Base-by-base conservation (phyloP, 2,797 vertebrate species). In the Sciaenops ocellatus region DNA sequence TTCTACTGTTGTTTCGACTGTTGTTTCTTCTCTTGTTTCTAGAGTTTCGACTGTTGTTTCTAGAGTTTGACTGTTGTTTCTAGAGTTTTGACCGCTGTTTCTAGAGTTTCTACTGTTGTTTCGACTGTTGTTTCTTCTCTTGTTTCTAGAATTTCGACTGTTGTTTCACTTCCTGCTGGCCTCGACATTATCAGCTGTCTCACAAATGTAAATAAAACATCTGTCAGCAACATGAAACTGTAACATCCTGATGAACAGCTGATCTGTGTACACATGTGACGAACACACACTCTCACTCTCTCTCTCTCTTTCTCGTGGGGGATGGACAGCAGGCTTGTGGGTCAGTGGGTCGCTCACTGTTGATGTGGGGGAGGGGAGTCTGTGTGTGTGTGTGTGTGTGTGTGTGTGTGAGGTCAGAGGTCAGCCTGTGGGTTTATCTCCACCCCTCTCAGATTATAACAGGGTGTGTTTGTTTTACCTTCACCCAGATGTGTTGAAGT, bases 341-440 rank as follows among this genome's bases (percentile, higher is more conserved):
- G 87, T 86, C 76, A 85, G 24, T 30, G 48, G 71, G 79, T 83
- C 56, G 0, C 57, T 76, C 22, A 6, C 69, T 81, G 79, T 71
- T 57, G 54, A 60, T 68, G 13, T 2, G 44, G 75, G 78, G 76
- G 47, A n/a, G 18, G 52, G 42, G 26, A 8, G 6, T 54, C 30
- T 26, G 57, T 62, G 28, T 34, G 46, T 52, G 69, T 70, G 56
- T 34, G 56, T 34, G 51, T 57, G 42, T 46, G 22, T 8, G 51
- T 60, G 48, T 38, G 54, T 41, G 71, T n/a, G 67, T 5, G 69
- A 48, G 77, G 64, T 87, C 82, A 85, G 56, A 76, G 83, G 87
- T 89, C 83, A 69, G 22, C 30, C 61, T 83, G 63, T 78, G 59
- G 80, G 51, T 59, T 71, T 59, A 64, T 66, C 78, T 85, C 63